Evolutionary conservation across 2,797 vertebrate species (phyloP), one percentile per base, ranked within the genome.

Genomic region (Chaetophractus vellerosus): DNA sequence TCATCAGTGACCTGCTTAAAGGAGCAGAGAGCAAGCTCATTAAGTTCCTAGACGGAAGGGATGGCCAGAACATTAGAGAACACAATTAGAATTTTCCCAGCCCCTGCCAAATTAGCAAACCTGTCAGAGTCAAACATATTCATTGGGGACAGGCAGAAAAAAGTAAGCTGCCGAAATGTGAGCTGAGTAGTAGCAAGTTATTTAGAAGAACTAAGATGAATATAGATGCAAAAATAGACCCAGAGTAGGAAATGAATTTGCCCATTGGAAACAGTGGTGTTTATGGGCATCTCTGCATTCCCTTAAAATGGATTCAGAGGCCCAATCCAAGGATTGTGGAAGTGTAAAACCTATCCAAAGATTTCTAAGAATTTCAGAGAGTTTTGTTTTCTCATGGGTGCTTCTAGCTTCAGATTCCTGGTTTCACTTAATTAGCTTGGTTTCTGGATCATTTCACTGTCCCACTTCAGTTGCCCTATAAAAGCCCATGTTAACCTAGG

Each of bases 1-100:
- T 93, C 76, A 91, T 94, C 92, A 85, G 92, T 90, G 83, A 94
- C 92, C 68, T 79, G 82, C 57, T 93, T 97, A 89, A 91, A 95
- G 83, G 86, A 97, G 88, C 90, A 94, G 82, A 95, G 91, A 97
- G 93, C 92, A 93, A 97, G 80, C 87, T 96, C 92, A 96, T 97
- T 96, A 96, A 97, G 72, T 93, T 95, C 86, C 82, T 95, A 84
- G 92, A 95, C 89, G 78, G 52, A 61, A 91, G 45, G 75, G 93
- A 92, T 88, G 88, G 84, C 76, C 93, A 95, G 86, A 95, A 94
- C 80, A 89, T 91, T 88, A 94, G 69, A 41, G 86, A 96, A 74
- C 63, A 80, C 80, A 63, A 96, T 88, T 91, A 95, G 95, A 96
- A 94, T 90, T 95, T 94, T 76, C 85, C 48, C 36, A 66, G 79